phyloP scores from a whole-genome alignment of 2,888 invertebrate genomes.

The Polietes domitor region DNA sequence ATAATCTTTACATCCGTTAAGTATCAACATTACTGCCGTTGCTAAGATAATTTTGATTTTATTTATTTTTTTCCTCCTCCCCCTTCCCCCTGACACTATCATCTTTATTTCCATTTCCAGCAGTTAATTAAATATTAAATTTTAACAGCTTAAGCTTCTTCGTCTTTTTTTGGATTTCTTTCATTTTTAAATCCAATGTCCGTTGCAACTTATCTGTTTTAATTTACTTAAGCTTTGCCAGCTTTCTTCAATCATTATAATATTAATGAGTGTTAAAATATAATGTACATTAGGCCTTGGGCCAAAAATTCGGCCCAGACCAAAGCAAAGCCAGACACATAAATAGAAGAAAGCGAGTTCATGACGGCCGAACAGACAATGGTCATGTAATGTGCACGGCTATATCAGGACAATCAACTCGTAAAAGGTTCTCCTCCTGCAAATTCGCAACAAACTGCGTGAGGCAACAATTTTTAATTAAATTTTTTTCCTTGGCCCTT shows the following conservation, averaged over 20 bases:
- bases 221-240: conserved; percentile 56
- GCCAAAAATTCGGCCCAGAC: conserved; percentile 8
- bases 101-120: background rate
- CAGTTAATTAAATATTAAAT: background rate
- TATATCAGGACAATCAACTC: conserved; percentile 53
- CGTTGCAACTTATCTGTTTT: conserved; percentile 40
- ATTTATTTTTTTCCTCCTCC: too few relatives aligned
- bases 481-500: conserved; percentile 21
- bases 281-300: conserved; percentile 55
- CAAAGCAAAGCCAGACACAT: background rate
- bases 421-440: background rate
- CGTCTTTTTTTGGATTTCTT: background rate
- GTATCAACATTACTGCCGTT: too few relatives aligned
- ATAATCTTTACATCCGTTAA: too few relatives aligned
- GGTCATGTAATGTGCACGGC: background rate
- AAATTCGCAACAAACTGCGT: background rate
- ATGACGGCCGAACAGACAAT: conserved; percentile 1
- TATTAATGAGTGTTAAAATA: conserved; percentile 62
- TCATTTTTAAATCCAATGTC: conserved; percentile 29
- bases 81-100: too few relatives aligned
- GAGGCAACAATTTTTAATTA: conserved; percentile 60
- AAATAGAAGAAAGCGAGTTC: background rate
- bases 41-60: too few relatives aligned
- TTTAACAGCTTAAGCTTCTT: background rate
- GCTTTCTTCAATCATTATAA: conserved; percentile 54